A percentile compares a stretch with the other conserved stretches of the same genome.
phyloP scores from a whole-genome alignment of 2,888 invertebrate species.

The Tanaodytes sp. region DNA sequence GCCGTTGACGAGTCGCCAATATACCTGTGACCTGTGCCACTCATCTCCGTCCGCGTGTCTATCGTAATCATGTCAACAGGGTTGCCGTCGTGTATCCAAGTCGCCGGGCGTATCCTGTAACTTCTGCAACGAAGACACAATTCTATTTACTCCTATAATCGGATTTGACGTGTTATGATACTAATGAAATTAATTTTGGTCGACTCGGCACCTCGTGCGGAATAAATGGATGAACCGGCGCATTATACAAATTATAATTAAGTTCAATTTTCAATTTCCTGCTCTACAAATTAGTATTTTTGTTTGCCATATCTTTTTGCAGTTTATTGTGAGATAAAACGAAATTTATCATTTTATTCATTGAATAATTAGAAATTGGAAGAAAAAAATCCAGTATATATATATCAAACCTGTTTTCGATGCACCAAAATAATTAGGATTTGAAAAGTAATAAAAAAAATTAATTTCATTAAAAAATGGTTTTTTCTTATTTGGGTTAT shows the following conservation, averaged over 20 bases:
- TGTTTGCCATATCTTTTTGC: too few species aligned
- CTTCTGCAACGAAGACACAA: slow-evolving; percentile 60
- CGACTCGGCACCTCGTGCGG: not conserved
- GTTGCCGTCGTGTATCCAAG: slow-evolving; percentile 68
- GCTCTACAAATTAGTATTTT: too few species aligned
- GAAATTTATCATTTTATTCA: too few species aligned
- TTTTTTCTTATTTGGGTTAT: too few species aligned
- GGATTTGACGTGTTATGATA: slow-evolving; percentile 27
- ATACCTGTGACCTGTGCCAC: slow-evolving; percentile 71
- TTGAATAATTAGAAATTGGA: too few species aligned
- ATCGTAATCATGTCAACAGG: slow-evolving; percentile 72
- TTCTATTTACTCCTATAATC: slow-evolving; percentile 40
- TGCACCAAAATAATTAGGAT: too few species aligned
- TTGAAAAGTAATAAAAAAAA: too few species aligned
- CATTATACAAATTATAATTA: slow-evolving; percentile 2
- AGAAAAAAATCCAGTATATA: too few species aligned
- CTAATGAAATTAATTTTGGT: slow-evolving; percentile 25
- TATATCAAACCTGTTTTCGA: too few species aligned
- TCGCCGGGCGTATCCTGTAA: slow-evolving; percentile 69
- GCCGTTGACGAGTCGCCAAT: slow-evolving; percentile 71
- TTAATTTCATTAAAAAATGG: too few species aligned
- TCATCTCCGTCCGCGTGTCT: slow-evolving; percentile 71
- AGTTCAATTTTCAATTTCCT: too few species aligned
- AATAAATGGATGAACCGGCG: slow-evolving; percentile 9
- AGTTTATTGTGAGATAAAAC: too few species aligned